A percentile compares a stretch with the other conserved stretches of the same genome.
These are phyloP conservation scores for Corbicula japonica DNA, from an alignment of 2,888 invertebrate species.

Conservation along the genomic window DNA sequence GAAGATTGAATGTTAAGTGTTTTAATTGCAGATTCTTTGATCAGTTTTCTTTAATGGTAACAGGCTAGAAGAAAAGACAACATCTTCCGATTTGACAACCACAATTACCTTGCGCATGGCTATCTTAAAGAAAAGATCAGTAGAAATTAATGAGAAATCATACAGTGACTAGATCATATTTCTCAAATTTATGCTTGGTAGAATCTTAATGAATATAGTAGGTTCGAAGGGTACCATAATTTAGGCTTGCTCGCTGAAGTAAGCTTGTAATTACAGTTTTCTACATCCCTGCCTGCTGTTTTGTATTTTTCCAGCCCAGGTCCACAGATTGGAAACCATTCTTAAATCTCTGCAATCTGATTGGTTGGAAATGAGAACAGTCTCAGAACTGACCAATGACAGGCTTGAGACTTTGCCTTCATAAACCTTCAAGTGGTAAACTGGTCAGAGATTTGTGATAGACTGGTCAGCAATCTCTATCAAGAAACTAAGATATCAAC, in stretches of 20 bases:
- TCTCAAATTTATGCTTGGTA: conserved; percentile 29
- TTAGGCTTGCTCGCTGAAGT: conserved; percentile 29
- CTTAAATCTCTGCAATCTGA: not conserved
- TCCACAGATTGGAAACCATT: no score
- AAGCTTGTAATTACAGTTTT: conserved; percentile 35
- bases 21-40: conserved; percentile 48
- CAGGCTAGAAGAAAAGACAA: conserved; percentile 21
- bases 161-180: conserved; percentile 15
- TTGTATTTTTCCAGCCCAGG: not conserved
- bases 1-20: conserved; percentile 23
- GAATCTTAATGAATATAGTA: conserved; percentile 4
- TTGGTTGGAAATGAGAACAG: no score
- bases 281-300: not conserved
- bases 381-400: no score
- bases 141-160: conserved; percentile 49
- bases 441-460: no score
- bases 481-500: no score
- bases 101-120: conserved; percentile 29
- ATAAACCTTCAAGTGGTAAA: no score
- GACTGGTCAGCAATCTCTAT: no score
- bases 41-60: conserved; percentile 12
- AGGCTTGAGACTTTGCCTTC: no score
- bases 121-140: conserved; percentile 54
- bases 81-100: conserved; percentile 21
- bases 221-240: conserved; percentile 18